Conservation (phyloP, 2,113 vertebrate species). For the Dryoscopus gambensis region DNA sequence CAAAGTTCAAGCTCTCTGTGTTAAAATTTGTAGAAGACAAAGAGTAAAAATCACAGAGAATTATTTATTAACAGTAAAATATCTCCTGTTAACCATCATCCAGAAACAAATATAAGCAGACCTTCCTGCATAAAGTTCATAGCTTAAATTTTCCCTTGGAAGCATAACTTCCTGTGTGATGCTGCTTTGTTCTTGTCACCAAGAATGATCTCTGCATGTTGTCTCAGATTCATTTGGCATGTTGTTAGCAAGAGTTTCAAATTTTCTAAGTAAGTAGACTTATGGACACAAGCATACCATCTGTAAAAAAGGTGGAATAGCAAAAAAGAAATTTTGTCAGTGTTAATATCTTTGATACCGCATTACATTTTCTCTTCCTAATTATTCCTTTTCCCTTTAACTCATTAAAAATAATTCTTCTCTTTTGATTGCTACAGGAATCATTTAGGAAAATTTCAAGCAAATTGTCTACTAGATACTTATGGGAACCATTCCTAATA, state of each 20-base stretch:
- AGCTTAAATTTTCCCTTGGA: neutral
- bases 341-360: neutral
- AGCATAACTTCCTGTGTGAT: neutral
- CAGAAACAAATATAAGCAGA: neutral
- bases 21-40: neutral
- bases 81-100: neutral
- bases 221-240: neutral
- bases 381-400: neutral
- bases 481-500: neutral
- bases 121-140: neutral
- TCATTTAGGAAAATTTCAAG: neutral
- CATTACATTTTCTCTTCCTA: neutral
- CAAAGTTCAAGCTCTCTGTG: neutral
- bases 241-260: neutral
- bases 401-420: neutral
- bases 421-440: neutral
- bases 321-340: neutral
- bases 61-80: neutral
- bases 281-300: neutral
- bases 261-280: neutral
- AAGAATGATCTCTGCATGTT: neutral
- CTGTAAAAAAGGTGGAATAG: neutral
- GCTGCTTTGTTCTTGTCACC: neutral
- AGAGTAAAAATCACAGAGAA: fast-evolving
- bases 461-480: neutral